Percentiles rank a stretch among this genome's conserved stretches.
These are phyloP conservation scores for Macrostomum lignano DNA, from an alignment of 1,140 invertebrate species.

Conservation along the genomic window DNA sequence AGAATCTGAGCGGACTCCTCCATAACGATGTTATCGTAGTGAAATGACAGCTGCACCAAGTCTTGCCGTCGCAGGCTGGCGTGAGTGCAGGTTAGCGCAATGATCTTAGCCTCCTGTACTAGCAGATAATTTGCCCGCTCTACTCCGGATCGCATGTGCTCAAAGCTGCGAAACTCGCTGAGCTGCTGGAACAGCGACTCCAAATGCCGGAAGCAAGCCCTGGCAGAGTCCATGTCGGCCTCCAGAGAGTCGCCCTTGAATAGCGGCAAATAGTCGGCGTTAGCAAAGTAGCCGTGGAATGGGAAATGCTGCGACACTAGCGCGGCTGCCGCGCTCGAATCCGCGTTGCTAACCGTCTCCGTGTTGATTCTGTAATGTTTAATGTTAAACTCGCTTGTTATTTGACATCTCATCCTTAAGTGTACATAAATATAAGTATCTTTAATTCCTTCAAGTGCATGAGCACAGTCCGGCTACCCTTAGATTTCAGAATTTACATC, in stretches of 20 bases:
- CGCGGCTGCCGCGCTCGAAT: too few relatives aligned
- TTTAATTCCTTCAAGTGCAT: too few relatives aligned
- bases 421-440: too few relatives aligned
- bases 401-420: too few relatives aligned
- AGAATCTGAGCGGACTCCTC: conserved; percentile 94
- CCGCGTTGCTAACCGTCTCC: too few relatives aligned
- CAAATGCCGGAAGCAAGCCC: conserved; percentile 77
- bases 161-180: conserved; percentile 86
- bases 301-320: too few relatives aligned
- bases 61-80: conserved; percentile 83
- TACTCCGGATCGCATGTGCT: conserved; percentile 57
- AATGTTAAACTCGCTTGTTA: too few relatives aligned
- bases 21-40: conserved; percentile 97
- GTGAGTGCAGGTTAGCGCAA: conserved; percentile 99
- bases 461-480: too few relatives aligned
- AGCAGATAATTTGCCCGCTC: conserved; percentile 80
- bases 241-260: conserved; percentile 49
- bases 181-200: conserved; percentile 77
- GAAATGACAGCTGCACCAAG: conserved; percentile 47
- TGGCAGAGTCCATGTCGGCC: conserved; percentile 62
- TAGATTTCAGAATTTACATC: too few relatives aligned
- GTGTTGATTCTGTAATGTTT: too few relatives aligned
- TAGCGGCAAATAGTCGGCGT: too few relatives aligned
- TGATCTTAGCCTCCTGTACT: conserved; percentile 95
- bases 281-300: too few relatives aligned